Base-by-base conservation (phyloP, 2,797 vertebrate genomes). In the Ispidina picta region DNA sequence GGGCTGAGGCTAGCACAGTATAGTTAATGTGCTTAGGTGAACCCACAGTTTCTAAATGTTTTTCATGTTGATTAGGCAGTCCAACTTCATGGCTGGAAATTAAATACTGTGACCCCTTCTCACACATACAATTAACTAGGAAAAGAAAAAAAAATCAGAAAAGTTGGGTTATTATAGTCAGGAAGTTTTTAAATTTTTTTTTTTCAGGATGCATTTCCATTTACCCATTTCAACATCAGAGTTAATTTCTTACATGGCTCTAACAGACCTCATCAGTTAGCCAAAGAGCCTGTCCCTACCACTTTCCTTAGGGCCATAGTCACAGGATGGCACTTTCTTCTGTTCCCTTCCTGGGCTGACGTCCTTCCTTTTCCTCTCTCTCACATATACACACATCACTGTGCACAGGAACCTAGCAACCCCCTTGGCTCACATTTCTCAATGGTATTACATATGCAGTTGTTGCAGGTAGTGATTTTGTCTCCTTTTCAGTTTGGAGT, bases 21-120 rank as follows among this genome's bases (percentile, higher is more conserved):
- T 14, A 64, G 84, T 22, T 83, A 39, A 95, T 71, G 58, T 39
- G 92, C 90, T 76, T 31, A 77, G 80, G 56, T 63, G 49, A 92
- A 85, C 46, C 25, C n/a, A 54, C 25, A 74, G 59, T 86, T 74
- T 89, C 49, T 68, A 89, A 88, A 75, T 29, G 66, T 26, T 62
- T 95, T 63, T 76, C 49, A 41, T 55, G 66, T 26, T 62, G 13
- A 85, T 88, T 73, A 65, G 37, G 70, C 60, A 88, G 56, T 48
- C 5, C 29, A 58, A 18, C 8, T 48, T 41, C 59, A 52, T 17
- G 46, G 12, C 39, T 86, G 39, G 48, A 80, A 83, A 71, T 76
- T 48, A 83, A 80, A 62, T 65, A 46, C 29, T 3, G 46, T 11
- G 15, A 75, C 83, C 68, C 63, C 52, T 62, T 93, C 41, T 60